Conservation (phyloP, 1,140 invertebrate species). For the Wiebesia pumilae region DNA sequence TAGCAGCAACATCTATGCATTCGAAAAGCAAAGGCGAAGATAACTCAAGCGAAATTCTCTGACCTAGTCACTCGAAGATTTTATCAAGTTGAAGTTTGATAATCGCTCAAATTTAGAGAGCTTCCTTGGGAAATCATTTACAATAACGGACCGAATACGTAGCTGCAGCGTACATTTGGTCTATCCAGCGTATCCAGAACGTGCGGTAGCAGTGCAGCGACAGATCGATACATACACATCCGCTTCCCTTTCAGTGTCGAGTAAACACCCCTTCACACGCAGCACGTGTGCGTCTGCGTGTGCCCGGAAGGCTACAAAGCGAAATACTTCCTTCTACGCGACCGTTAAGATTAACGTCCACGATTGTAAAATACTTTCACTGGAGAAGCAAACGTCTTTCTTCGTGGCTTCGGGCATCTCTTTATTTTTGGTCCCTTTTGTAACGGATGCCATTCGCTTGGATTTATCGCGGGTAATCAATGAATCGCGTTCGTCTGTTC, state of each 20-base stretch:
- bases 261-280: neutral
- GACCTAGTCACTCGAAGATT: neutral
- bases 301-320: neutral
- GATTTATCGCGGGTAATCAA: neutral
- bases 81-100: neutral
- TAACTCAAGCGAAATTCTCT: neutral
- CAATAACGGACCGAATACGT: neutral
- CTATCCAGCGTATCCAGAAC: neutral
- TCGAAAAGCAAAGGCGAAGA: neutral
- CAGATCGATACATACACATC: neutral
- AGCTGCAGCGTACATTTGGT: constrained; percentile 71
- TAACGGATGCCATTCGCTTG: neutral
- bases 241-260: neutral
- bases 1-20: too few relatives aligned
- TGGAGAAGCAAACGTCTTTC: neutral
- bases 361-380: neutral
- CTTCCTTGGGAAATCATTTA: neutral
- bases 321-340: neutral
- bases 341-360: neutral
- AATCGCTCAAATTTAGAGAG: neutral
- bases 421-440: neutral
- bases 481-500: neutral
- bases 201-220: neutral
- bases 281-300: neutral
- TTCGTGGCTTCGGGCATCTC: neutral